A percentile compares a stretch with the other conserved stretches of the same genome.
These are phyloP conservation scores for Sardinella longiceps DNA, from an alignment of 2,797 vertebrate species.

Conservation along the genomic window DNA sequence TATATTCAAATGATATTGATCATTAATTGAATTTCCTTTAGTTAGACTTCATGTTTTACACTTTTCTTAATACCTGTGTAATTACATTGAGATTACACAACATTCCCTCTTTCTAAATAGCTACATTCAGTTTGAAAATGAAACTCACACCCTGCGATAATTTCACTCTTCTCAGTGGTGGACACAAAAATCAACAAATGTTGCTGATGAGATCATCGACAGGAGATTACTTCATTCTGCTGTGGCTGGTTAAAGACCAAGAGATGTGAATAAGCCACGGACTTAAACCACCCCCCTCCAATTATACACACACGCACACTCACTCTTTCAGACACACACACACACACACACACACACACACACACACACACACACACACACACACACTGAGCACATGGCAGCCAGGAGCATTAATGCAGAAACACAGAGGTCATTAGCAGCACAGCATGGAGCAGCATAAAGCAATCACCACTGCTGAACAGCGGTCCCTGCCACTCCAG, in stretches of 20 bases:
- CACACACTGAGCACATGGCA: slow-evolving; percentile 56
- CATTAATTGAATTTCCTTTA: background rate
- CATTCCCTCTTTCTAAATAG: background rate
- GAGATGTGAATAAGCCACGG: background rate
- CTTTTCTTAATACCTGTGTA: background rate
- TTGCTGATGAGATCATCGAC: slow-evolving; percentile 12
- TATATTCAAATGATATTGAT: background rate
- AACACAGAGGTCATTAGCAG: slow-evolving; percentile 83
- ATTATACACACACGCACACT: background rate
- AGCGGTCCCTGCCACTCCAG: slow-evolving; percentile 67
- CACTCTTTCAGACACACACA: background rate
- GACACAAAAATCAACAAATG: background rate
- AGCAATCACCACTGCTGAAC: slow-evolving; percentile 76
- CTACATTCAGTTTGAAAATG: background rate
- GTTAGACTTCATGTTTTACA: background rate
- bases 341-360: background rate
- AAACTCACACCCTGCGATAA: slow-evolving; percentile 27
- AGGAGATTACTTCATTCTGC: slow-evolving; percentile 1
- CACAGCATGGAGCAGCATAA: slow-evolving; percentile 77
- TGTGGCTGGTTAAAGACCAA: slow-evolving; percentile 7
- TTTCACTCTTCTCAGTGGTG: background rate
- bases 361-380: slow-evolving; percentile 37
- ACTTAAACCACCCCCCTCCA: slow-evolving; percentile 1
- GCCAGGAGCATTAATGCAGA: slow-evolving; percentile 79
- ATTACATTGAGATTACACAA: background rate